Percentiles rank a stretch among this genome's conserved stretches.
Conservation (phyloP, 2,113 vertebrate genomes). For the Meriones unguiculatus region DNA sequence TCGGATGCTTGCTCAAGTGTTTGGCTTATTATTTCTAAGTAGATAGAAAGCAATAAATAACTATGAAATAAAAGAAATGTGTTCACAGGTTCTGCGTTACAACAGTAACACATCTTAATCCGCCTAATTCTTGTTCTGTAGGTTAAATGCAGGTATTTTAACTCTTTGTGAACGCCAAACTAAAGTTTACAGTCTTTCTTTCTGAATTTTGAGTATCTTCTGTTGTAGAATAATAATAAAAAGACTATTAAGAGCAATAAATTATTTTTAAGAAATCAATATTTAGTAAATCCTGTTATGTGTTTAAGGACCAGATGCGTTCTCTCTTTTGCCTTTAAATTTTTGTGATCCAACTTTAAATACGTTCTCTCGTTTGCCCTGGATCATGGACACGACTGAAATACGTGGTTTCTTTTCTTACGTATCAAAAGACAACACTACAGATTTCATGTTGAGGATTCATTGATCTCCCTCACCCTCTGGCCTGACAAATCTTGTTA, state of each 20-base stretch:
- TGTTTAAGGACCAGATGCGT: constrained; percentile 95
- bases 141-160: constrained; percentile 93
- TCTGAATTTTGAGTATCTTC: constrained; percentile 97
- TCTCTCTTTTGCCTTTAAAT: constrained; percentile 95
- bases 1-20: constrained; percentile 88
- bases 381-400: constrained; percentile 86
- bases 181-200: constrained; percentile 99
- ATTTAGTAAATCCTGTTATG: constrained; percentile 98
- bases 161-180: constrained; percentile 99
- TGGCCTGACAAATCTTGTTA: constrained; percentile 85
- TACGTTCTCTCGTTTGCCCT: constrained; percentile 86
- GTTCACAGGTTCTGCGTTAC: constrained; percentile 93
- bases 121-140: constrained; percentile 91
- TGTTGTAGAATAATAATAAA: constrained; percentile 93
- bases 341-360: constrained; percentile 88
- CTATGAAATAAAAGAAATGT: constrained; percentile 91
- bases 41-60: constrained; percentile 98
- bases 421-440: constrained; percentile 68
- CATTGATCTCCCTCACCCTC: constrained; percentile 76
- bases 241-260: constrained; percentile 99
- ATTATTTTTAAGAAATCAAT: constrained; percentile 99
- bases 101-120: constrained; percentile 90
- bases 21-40: constrained; percentile 91
- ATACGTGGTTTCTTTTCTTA: constrained; percentile 82
- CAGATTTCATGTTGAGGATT: constrained; percentile 79